Base-by-base conservation (phyloP, 1,140 invertebrate species). In the Megalopta genalis region DNA sequence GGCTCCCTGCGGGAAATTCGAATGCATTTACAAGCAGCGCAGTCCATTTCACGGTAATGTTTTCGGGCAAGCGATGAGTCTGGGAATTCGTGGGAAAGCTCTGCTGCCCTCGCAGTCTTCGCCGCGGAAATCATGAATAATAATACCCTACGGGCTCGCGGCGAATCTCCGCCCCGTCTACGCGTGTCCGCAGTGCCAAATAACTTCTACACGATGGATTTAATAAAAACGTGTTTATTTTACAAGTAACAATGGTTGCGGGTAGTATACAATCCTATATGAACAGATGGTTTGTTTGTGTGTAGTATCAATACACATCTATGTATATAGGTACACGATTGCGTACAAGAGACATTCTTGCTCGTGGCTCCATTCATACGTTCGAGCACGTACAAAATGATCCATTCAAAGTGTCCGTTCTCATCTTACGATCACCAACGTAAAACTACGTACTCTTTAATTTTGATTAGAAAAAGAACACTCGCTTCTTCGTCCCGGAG, bases 211-310 rank as follows among this genome's bases (percentile, higher is more conserved):
- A 27, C 25, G 60, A 57, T 32, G 62, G 12, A 59, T 66, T 87
- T 88, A 86, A 86, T 88, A 88, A 80, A 88, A 88, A 88, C 73
- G 37, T 78, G 72, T 88, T 88, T 87, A 88, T 86, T 83, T 85
- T 85, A 86, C 85, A 88, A 86, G 70, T 88, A 88, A 86, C 86
- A 83, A 82, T 88, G 1, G 60, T 52, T 27, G 46, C 72, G 64
- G 42, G 77, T 88, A 88, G 77, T 88, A 88, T 78, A 88, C 77
- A 88, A 84, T 86, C 63, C 65, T 83, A 71, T 77, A 83, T 70
- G 46, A 77, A 87, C 79, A 83, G 60, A 83, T 80, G 64, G 65
- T 76, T 60, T 69, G 60, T 27, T 65, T 82, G 32, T 71, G 23
- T 27, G 70, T 63, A 63, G 52, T 68, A 60, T 83, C 18, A 66